Percentiles rank a stretch among this genome's conserved stretches.
Conservation (phyloP, 2,888 invertebrate species). For the Drosophila hamatofila region DNA sequence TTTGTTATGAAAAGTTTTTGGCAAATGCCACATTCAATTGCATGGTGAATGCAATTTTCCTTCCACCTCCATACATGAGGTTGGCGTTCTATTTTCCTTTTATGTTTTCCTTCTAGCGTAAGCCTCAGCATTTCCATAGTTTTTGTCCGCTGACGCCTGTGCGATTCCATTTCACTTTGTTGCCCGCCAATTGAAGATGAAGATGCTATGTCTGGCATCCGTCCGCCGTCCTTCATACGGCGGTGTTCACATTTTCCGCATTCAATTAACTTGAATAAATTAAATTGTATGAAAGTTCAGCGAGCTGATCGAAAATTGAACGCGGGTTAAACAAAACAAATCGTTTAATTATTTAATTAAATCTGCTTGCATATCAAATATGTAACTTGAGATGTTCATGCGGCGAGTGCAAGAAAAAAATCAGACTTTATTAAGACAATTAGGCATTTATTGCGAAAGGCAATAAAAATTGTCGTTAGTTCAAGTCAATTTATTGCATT, state of each 20-base stretch:
- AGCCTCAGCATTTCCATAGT: conserved; percentile 4
- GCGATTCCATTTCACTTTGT: conserved; percentile 7
- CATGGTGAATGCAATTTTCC: conserved; percentile 14
- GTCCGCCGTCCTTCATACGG: no score
- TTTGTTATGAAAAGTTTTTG: conserved; percentile 39
- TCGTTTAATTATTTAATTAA: conserved; percentile 54
- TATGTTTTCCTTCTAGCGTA: conserved; percentile 2
- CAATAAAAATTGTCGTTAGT: neutral
- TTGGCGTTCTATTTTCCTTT: conserved; percentile 6
- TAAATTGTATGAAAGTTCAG: conserved; percentile 46
- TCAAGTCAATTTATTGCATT: no score
- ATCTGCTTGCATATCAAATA: conserved; percentile 19
- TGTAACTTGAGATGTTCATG: neutral
- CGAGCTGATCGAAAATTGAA: conserved; percentile 27
- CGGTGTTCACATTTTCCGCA: conserved; percentile 26
- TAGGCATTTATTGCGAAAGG: no score
- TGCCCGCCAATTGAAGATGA: conserved; percentile 22
- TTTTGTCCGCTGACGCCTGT: neutral
- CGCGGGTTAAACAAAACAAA: conserved; percentile 46
- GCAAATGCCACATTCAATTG: conserved; percentile 21
- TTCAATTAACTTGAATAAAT: conserved; percentile 42
- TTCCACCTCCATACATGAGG: neutral
- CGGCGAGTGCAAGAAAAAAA: neutral
- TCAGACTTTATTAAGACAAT: neutral
- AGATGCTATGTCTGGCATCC: neutral